Conservation (phyloP, 2,113 vertebrate genomes). For the Xiphias gladius region DNA sequence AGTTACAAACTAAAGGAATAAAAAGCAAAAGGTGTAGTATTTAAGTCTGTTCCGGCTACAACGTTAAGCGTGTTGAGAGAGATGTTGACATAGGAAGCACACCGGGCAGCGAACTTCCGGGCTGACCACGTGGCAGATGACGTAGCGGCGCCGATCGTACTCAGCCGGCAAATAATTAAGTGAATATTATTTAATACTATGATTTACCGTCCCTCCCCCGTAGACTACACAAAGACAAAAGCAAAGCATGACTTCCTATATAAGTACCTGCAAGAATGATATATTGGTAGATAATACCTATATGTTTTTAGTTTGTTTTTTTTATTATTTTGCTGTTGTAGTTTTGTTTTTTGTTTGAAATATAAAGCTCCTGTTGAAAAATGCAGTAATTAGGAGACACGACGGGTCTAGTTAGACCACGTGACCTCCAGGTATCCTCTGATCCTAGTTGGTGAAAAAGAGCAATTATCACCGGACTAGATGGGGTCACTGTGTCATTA, state of each 20-base stretch:
- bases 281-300: not conserved
- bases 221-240: not conserved
- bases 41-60: not conserved
- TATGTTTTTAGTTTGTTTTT: not conserved
- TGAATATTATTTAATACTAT: not conserved
- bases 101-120: slow-evolving; percentile 57
- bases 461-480: not conserved
- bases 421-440: not conserved
- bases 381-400: not conserved
- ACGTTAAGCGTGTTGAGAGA: fast-evolving
- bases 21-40: too few relatives aligned
- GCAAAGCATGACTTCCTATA: not conserved
- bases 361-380: too few relatives aligned
- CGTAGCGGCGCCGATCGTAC: not conserved
- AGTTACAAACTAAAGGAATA: not conserved
- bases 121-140: slow-evolving; percentile 44
- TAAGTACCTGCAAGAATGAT: not conserved
- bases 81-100: not conserved
- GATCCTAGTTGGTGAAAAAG: not conserved
- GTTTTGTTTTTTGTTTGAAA: not conserved
- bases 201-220: not conserved
- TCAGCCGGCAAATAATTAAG: not conserved
- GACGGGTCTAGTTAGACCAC: not conserved
- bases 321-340: not conserved
- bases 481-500: not conserved